These are phyloP conservation scores for Hyposoter didymator DNA, from an alignment of 2,888 invertebrate species.

Conservation along the genomic window DNA sequence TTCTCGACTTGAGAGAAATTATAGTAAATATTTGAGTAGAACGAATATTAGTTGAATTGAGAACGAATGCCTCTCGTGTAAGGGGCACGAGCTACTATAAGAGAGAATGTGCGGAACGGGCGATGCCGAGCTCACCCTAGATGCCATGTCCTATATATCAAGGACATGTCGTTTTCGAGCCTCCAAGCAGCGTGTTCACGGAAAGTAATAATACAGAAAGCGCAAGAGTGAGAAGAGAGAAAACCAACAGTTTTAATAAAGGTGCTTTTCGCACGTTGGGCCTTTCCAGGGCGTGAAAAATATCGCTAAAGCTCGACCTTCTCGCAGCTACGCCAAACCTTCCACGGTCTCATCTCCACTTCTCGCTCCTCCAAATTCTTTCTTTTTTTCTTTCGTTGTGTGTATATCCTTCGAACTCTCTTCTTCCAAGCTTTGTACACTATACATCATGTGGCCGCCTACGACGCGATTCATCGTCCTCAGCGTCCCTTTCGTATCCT, in stretches of 20 bases:
- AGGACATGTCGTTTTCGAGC: constrained; percentile 77
- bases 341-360: constrained; percentile 68
- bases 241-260: constrained; percentile 78
- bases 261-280: constrained; percentile 57
- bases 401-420: constrained; percentile 35
- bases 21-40: background rate
- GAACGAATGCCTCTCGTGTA: constrained; percentile 2
- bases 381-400: constrained; percentile 1
- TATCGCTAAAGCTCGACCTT: constrained; percentile 70
- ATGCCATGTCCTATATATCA: constrained; percentile 67
- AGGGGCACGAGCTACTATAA: background rate
- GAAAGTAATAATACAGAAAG: constrained; percentile 77
- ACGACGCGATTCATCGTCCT: constrained; percentile 35
- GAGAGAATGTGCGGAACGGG: constrained; percentile 2
- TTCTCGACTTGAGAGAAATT: background rate
- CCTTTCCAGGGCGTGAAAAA: constrained; percentile 73
- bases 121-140: constrained; percentile 4
- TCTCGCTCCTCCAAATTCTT: constrained; percentile 63
- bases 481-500: constrained; percentile 50
- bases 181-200: constrained; percentile 73
- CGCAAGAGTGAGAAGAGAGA: constrained; percentile 8
- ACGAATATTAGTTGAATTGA: background rate
- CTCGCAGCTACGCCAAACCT: constrained; percentile 51
- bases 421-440: constrained; percentile 7
- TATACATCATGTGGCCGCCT: constrained; percentile 52